Evolutionary conservation across 2,113 vertebrate species (phyloP).

Genomic region (Gracilinanus agilis): DNA sequence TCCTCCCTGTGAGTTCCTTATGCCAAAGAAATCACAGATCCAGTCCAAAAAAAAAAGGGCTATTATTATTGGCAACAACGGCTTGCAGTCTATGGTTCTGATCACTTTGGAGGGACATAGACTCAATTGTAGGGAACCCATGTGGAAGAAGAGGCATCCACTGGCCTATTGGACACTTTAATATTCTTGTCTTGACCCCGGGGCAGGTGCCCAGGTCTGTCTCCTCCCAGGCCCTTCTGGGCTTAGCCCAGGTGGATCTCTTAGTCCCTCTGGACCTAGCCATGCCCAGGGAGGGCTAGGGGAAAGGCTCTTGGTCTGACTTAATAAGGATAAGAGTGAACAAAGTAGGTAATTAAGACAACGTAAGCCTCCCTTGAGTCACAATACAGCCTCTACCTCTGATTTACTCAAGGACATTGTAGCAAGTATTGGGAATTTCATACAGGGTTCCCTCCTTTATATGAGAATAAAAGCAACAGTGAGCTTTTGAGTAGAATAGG

Average conservation of each 20-base stretch:
- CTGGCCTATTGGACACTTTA: neutral
- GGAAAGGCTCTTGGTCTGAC: neutral
- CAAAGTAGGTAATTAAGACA: neutral
- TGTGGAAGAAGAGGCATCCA: neutral
- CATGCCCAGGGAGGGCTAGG: neutral
- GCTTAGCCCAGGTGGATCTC: neutral
- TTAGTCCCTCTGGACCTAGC: neutral
- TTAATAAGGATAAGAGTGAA: neutral
- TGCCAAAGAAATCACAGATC: neutral
- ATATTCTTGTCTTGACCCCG: neutral
- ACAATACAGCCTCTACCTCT: neutral
- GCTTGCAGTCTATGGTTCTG: neutral
- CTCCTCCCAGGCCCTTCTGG: neutral
- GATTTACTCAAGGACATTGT: neutral
- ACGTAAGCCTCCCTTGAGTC: neutral
- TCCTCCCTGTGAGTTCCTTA: neutral
- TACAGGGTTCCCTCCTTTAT: neutral
- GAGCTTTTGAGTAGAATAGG: neutral
- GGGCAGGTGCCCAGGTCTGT: neutral
- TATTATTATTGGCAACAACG: neutral
- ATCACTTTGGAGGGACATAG: neutral
- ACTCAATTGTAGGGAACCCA: neutral
- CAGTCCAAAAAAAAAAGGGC: neutral
- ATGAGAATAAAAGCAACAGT: neutral
- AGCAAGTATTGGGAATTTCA: neutral